Evolutionary conservation across 2,797 vertebrate genomes (phyloP).

Genomic region (Percopsis omiscomaycus): DNA sequence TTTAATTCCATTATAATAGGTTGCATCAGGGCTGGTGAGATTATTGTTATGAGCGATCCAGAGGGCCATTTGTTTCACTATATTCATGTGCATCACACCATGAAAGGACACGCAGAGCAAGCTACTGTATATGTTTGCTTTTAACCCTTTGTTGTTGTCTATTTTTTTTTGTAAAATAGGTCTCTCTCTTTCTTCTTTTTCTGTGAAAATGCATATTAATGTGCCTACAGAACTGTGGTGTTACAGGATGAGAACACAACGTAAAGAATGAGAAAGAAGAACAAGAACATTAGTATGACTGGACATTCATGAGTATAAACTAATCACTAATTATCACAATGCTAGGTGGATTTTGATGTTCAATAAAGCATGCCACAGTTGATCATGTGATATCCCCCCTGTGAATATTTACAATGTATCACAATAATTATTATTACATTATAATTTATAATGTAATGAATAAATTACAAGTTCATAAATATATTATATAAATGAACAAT

Average conservation of each 20-base stretch:
- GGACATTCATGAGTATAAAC: too few species aligned
- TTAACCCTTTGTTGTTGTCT: constrained; percentile 31
- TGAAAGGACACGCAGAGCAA: constrained; percentile 55
- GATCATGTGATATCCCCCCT: too few species aligned
- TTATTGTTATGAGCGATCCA: constrained; percentile 62
- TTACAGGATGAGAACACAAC: not conserved
- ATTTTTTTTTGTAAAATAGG: not conserved
- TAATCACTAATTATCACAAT: too few species aligned
- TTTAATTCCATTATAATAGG: constrained; percentile 64
- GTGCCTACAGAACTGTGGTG: constrained; percentile 6
- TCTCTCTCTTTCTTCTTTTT: constrained; percentile 22
- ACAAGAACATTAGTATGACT: too few species aligned
- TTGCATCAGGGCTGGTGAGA: constrained; percentile 65
- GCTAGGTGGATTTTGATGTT: too few species aligned
- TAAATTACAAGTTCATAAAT: not conserved
- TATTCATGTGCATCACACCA: constrained; percentile 56
- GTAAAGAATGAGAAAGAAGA: not conserved
- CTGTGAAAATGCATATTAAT: constrained; percentile 56
- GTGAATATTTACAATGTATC: too few species aligned
- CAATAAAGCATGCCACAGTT: too few species aligned
- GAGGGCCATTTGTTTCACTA: constrained; percentile 75
- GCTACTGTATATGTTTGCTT: constrained; percentile 52
- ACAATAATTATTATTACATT: too few species aligned
- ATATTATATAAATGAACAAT: not conserved
- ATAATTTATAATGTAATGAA: not conserved